phyloP scores from a whole-genome alignment of 37 sponge, comb jelly and placozoan genomes.

The Ianthella basta region DNA sequence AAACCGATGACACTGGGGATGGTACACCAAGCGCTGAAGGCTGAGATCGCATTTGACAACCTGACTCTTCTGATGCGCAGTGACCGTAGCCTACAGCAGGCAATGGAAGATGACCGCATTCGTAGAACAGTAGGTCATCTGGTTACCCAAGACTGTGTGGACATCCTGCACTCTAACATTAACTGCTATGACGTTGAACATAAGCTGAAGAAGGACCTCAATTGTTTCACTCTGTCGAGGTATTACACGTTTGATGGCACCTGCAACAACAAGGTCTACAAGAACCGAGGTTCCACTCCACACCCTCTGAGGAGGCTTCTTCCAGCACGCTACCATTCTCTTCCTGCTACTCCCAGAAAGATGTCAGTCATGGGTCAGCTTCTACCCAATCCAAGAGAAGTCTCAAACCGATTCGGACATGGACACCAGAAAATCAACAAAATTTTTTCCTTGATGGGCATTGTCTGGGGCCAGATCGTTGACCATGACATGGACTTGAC shows the following conservation, averaged over 20 bases:
- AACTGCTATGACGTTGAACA: not conserved
- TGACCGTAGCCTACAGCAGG: not conserved
- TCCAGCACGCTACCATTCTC: conserved; percentile 46
- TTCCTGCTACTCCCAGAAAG: conserved; percentile 9
- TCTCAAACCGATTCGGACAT: not conserved
- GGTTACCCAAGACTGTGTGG: conserved; percentile 4
- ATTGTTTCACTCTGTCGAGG: not conserved
- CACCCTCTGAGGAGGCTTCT: conserved; percentile 46
- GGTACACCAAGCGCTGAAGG: conserved; percentile 19
- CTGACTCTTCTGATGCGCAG: not conserved
- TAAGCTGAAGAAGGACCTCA: not conserved
- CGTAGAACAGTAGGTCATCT: not conserved
- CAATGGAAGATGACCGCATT: not conserved
- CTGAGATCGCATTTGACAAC: conserved; percentile 21
- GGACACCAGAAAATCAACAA: not conserved
- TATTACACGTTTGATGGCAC: conserved; percentile 85
- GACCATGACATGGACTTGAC: conserved; percentile 80
- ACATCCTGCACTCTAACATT: not conserved
- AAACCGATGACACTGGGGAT: conserved; percentile 13
- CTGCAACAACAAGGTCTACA: conserved; percentile 83
- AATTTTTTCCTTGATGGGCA: conserved; percentile 61
- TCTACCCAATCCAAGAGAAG: conserved; percentile 9
- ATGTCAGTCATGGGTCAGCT: not conserved
- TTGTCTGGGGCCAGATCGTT: conserved; percentile 84
- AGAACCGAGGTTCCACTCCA: conserved; percentile 44